Evolutionary conservation across 2,113 vertebrate species (phyloP).

Genomic region (Steatornis caripensis): DNA sequence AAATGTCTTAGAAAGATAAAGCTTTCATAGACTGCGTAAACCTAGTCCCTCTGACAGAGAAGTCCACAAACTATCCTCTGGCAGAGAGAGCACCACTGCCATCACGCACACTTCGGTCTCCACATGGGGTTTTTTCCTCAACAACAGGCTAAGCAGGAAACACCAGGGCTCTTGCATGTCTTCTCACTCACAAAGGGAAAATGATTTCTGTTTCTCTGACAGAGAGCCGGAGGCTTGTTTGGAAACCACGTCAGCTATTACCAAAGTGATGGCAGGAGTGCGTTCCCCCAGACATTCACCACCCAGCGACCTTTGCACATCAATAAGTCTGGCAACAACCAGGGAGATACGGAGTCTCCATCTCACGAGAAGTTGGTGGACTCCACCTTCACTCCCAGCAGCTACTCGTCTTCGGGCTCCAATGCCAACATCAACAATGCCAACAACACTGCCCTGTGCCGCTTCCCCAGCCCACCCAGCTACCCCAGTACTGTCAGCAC

Average conservation of each 20-base stretch:
- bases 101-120: neutral
- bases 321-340: slow-evolving; percentile 87
- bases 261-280: slow-evolving; percentile 85
- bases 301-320: slow-evolving; percentile 95
- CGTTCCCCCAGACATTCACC: slow-evolving; percentile 95
- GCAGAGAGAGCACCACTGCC: neutral
- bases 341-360: slow-evolving; percentile 87
- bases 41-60: neutral
- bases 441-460: slow-evolving; percentile 92
- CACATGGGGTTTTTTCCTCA: neutral
- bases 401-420: slow-evolving; percentile 94
- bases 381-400: slow-evolving; percentile 97
- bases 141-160: neutral
- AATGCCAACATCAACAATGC: slow-evolving; percentile 99
- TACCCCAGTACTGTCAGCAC: slow-evolving; percentile 81
- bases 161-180: neutral
- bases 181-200: neutral
- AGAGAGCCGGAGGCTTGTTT: slow-evolving; percentile 93
- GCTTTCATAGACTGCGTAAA: neutral
- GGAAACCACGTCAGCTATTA: slow-evolving; percentile 97
- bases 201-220: slow-evolving; percentile 37
- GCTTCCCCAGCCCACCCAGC: slow-evolving; percentile 79
- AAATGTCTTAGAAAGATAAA: neutral
- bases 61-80: neutral
- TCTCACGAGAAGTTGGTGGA: slow-evolving; percentile 96